Evolutionary conservation across 2,113 vertebrate species (phyloP).

Genomic region (Sitta europaea): DNA sequence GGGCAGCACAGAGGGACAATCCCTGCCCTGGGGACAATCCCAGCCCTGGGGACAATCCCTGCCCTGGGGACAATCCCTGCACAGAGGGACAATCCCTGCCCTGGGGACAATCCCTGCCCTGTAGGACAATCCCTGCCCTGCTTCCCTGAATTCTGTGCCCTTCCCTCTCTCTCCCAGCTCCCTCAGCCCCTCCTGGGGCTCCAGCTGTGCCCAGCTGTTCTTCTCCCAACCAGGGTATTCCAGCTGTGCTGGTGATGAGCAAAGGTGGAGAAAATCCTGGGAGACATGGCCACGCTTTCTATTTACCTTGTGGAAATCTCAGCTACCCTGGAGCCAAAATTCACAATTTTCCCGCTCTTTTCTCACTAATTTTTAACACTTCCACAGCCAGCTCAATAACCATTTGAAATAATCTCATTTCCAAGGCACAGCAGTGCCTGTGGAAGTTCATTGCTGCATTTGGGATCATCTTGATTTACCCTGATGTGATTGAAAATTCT

Average conservation of each 20-base stretch:
- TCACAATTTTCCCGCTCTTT: not conserved
- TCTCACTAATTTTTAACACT: not conserved
- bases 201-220: not conserved
- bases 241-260: not conserved
- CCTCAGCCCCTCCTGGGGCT: not conserved
- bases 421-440: not conserved
- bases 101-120: too few relatives aligned
- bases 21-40: too few relatives aligned
- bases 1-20: too few relatives aligned
- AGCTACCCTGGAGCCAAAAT: not conserved
- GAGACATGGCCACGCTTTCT: not conserved
- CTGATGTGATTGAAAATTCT: constrained; percentile 25
- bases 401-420: not conserved
- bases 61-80: too few relatives aligned
- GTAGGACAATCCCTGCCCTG: too few relatives aligned
- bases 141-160: too few relatives aligned
- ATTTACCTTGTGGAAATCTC: not conserved
- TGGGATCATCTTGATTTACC: constrained; percentile 22
- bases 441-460: constrained; percentile 15
- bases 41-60: too few relatives aligned
- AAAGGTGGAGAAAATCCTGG: not conserved
- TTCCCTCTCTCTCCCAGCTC: too few relatives aligned
- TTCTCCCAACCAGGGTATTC: not conserved
- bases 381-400: not conserved
- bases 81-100: too few relatives aligned